Evolutionary conservation across 1,140 invertebrate species (phyloP).

Genomic region (Coenobita brevimanus): DNA sequence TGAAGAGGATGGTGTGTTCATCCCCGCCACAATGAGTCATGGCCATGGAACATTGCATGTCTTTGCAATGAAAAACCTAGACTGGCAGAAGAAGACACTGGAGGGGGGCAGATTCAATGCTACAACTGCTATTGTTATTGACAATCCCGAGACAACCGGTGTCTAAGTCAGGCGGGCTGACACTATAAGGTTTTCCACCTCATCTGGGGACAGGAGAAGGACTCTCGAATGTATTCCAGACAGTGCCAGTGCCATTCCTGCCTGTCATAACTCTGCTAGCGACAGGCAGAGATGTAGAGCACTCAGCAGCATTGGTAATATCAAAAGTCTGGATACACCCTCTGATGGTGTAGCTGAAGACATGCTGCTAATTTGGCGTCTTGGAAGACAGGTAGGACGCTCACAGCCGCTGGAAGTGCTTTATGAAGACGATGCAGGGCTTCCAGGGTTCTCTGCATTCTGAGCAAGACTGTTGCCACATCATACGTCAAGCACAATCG

Average conservation of each 20-base stretch:
- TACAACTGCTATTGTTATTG: not conserved
- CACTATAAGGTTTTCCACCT: not conserved
- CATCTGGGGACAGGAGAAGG: not conserved
- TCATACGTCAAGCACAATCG: slow-evolving; percentile 11
- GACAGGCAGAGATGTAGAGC: slow-evolving; percentile 6
- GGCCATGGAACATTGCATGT: not conserved
- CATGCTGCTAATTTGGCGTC: not conserved
- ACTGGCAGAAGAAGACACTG: slow-evolving; percentile 14
- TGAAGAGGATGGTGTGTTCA: not conserved
- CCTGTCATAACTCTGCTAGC: not conserved
- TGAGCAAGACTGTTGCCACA: slow-evolving; percentile 13
- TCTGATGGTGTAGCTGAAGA: not conserved
- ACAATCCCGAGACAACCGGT: not conserved
- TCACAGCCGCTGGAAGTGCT: slow-evolving; percentile 15
- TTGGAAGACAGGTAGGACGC: slow-evolving; percentile 1
- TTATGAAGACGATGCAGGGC: not conserved
- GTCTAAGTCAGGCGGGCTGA: not conserved
- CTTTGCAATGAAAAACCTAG: not conserved
- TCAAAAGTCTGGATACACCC: not conserved
- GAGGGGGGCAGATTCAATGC: slow-evolving; percentile 4
- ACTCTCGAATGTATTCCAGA: not conserved
- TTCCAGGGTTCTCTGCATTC: slow-evolving; percentile 23
- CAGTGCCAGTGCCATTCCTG: too few relatives aligned
- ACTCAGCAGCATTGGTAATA: not conserved
- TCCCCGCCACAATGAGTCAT: not conserved